These are phyloP conservation scores for Eupithecia tripunctaria DNA, from an alignment of 2,888 invertebrate genomes.

Conservation along the genomic window DNA sequence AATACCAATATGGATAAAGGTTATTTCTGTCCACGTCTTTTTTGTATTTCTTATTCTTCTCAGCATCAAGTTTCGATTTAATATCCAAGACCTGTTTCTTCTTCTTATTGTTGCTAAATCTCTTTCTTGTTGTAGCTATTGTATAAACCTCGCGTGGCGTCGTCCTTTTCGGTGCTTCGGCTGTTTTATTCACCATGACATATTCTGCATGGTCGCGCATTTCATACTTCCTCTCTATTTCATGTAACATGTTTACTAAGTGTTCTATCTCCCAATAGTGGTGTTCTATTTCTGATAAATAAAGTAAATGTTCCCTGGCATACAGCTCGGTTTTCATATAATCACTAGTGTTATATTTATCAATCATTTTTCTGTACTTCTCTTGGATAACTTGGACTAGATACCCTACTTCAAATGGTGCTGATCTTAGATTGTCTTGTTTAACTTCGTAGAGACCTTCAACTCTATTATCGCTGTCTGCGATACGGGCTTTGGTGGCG, in stretches of 20 bases:
- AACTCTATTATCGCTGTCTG: slow-evolving; percentile 22
- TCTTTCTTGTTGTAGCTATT: not conserved
- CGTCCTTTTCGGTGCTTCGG: not conserved
- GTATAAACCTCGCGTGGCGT: accelerated
- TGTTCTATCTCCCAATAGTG: slow-evolving; percentile 34
- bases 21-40: not conserved
- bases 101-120: not conserved
- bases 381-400: slow-evolving; percentile 47
- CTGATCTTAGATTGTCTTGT: slow-evolving; percentile 26
- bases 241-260: slow-evolving; percentile 23
- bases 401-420: slow-evolving; percentile 42
- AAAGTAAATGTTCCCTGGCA: slow-evolving; percentile 38
- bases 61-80: not conserved
- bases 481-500: slow-evolving; percentile 18
- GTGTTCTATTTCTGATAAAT: slow-evolving; percentile 43
- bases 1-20: not conserved
- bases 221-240: slow-evolving; percentile 28
- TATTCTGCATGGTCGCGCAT: not conserved
- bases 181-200: not conserved
- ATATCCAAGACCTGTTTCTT: not conserved
- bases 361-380: slow-evolving; percentile 59
- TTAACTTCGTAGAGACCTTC: slow-evolving; percentile 15
- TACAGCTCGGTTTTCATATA: slow-evolving; percentile 11
- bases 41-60: not conserved
- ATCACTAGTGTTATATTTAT: slow-evolving; percentile 47